Conservation (phyloP, 2,888 invertebrate species). For the Eupithecia dodoneata region DNA sequence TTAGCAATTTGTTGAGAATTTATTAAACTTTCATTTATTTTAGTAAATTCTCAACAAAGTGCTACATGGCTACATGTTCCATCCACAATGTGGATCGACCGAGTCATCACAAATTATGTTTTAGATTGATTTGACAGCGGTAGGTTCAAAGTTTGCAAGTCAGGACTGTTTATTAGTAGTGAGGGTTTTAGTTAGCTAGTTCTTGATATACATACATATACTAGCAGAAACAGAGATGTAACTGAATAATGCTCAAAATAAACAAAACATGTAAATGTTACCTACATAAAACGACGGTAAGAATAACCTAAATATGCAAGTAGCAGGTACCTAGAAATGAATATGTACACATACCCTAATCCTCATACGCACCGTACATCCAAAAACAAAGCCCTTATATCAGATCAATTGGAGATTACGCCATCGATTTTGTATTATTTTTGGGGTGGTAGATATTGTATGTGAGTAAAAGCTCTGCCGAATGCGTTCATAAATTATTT, state of each 20-base stretch:
- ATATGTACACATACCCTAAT: too few relatives aligned
- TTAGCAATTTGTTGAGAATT: neutral
- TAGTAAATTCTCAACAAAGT: too few relatives aligned
- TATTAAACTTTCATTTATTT: too few relatives aligned
- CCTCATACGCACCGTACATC: neutral
- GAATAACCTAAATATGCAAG: neutral
- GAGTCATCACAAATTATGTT: neutral
- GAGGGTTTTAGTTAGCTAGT: too few relatives aligned
- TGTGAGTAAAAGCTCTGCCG: conserved; percentile 14
- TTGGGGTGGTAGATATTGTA: conserved; percentile 16
- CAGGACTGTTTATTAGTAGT: neutral
- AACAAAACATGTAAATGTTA: neutral
- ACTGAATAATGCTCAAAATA: too few relatives aligned
- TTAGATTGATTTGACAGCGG: neutral
- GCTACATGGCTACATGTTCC: too few relatives aligned
- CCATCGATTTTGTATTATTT: conserved; percentile 68
- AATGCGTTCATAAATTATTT: conserved; percentile 1
- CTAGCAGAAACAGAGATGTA: too few relatives aligned
- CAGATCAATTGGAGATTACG: conserved; percentile 64
- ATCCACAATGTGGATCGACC: too few relatives aligned
- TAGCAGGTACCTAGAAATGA: neutral
- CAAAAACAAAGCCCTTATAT: conserved; percentile 48
- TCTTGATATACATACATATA: too few relatives aligned
- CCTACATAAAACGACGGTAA: neutral
- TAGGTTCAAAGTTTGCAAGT: neutral